Conservation (phyloP, 2,797 vertebrate genomes). For the Lacerta viridis region DNA sequence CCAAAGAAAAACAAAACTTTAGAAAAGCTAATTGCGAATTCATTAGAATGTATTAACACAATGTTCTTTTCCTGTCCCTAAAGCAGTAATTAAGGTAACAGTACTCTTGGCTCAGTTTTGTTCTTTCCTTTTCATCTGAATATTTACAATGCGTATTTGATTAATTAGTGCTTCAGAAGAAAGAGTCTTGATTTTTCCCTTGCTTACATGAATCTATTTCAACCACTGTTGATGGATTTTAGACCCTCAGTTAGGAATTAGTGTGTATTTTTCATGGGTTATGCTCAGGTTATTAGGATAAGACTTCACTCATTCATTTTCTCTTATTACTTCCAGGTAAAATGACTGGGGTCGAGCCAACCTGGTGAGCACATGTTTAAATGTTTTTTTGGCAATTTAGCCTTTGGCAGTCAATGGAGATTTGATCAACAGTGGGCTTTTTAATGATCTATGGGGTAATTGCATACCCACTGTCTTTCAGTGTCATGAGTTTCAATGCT, state of each 20-base stretch:
- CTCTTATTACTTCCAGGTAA: constrained; percentile 13
- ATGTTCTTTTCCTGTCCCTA: neutral
- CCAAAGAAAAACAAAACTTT: neutral
- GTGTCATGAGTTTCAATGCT: neutral
- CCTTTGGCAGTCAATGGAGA: constrained; percentile 11
- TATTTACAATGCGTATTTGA: neutral
- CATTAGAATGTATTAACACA: neutral
- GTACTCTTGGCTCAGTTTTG: neutral
- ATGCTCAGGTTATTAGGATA: too few relatives aligned
- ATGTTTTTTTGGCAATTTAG: neutral
- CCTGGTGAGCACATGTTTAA: constrained; percentile 7
- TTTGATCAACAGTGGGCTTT: constrained; percentile 14
- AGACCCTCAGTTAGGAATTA: neutral
- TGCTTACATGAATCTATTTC: neutral
- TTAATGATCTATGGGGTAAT: constrained; percentile 10
- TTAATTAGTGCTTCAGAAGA: neutral
- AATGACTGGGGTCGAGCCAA: constrained; percentile 27
- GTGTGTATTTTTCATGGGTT: neutral
- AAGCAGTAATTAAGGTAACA: neutral
- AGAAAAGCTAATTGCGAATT: neutral
- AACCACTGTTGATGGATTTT: neutral
- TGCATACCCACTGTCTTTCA: neutral
- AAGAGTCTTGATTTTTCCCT: neutral
- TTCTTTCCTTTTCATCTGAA: neutral
- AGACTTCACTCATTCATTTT: neutral